Evolutionary conservation across 1,140 invertebrate species (phyloP).

Genomic region (Drosophila kurseongensis): DNA sequence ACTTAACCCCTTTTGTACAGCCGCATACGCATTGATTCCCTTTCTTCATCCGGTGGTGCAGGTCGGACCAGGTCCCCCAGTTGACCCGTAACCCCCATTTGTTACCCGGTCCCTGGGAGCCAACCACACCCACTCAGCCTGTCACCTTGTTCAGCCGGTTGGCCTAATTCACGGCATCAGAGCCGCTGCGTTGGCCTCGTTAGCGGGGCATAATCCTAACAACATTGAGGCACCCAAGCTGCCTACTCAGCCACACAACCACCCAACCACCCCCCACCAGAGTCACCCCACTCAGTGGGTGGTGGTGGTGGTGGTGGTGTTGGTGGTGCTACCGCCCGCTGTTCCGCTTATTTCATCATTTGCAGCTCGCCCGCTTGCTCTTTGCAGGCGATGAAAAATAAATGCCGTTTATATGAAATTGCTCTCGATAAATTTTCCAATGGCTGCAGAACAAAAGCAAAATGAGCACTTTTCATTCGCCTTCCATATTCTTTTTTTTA

Average conservation of each 20-base stretch:
- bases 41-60: constrained; percentile 7
- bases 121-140: constrained; percentile 6
- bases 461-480: constrained; percentile 21
- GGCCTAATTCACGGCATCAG: constrained; percentile 63
- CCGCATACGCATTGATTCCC: constrained; percentile 22
- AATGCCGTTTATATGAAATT: constrained; percentile 69
- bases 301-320: not conserved
- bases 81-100: constrained; percentile 21
- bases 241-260: not conserved
- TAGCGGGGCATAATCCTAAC: constrained; percentile 69
- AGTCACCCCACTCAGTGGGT: not conserved
- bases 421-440: constrained; percentile 65
- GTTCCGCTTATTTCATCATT: constrained; percentile 33
- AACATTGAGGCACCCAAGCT: constrained; percentile 16
- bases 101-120: not conserved
- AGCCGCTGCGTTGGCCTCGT: constrained; percentile 61
- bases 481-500: constrained; percentile 6
- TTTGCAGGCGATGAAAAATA: constrained; percentile 43
- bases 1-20: constrained; percentile 25
- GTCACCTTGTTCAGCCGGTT: constrained; percentile 31
- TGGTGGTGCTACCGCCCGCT: not conserved
- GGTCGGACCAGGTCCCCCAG: constrained; percentile 21
- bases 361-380: constrained; percentile 16
- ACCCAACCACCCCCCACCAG: not conserved
- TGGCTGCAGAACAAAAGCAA: constrained; percentile 40